A percentile compares a stretch with the other conserved stretches of the same genome.
Conservation (phyloP, 2,113 vertebrate species). For the Myotis yumanensis region DNA sequence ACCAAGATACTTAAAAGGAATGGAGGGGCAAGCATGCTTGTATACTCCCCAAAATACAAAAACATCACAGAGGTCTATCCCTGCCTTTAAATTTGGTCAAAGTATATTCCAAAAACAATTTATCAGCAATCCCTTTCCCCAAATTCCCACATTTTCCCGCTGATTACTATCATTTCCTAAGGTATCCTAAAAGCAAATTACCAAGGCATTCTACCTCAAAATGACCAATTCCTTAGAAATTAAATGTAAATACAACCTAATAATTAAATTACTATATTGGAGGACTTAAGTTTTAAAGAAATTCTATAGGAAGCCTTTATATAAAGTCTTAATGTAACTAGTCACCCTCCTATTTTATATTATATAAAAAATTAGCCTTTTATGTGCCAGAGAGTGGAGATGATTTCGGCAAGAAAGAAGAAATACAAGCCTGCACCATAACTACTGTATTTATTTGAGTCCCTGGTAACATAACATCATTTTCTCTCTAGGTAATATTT, state of each 20-base stretch:
- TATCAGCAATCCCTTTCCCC: conserved; percentile 28
- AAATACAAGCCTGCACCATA: not conserved
- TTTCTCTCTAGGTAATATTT: conserved; percentile 5
- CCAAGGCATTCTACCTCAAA: not conserved
- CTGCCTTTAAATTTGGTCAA: not conserved
- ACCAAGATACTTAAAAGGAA: conserved; percentile 40
- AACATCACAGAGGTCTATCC: not conserved
- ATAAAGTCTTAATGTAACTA: not conserved
- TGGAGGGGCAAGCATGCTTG: not conserved
- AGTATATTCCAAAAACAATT: conserved; percentile 47
- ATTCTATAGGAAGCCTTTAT: conserved; percentile 35
- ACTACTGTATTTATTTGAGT: not conserved
- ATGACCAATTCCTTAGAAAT: not conserved
- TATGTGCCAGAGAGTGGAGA: not conserved
- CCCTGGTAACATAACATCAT: not conserved
- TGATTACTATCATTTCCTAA: not conserved
- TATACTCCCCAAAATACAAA: conserved; percentile 16
- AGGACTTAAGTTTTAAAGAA: conserved; percentile 30
- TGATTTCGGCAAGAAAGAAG: not conserved
- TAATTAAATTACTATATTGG: not conserved
- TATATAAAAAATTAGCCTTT: conserved; percentile 23
- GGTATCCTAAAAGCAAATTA: conserved; percentile 40
- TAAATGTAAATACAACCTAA: not conserved
- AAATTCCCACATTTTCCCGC: conserved; percentile 44
- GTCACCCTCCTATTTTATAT: not conserved